phyloP scores from a whole-genome alignment of 2,797 vertebrate genomes.

The Parauchenoglanis ngamensis region DNA sequence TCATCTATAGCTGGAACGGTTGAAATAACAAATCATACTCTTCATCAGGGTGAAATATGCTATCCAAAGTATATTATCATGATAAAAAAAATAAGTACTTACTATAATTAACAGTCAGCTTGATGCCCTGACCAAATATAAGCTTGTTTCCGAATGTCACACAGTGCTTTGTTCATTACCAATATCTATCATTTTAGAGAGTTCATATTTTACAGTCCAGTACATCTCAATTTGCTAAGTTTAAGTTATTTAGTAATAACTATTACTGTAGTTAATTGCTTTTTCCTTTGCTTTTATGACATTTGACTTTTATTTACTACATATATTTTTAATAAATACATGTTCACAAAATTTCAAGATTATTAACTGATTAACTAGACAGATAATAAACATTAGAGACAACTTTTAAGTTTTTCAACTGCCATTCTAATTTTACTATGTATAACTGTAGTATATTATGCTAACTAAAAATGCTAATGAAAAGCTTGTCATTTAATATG shows the following conservation, averaged over 20 bases:
- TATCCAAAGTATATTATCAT: constrained; percentile 5
- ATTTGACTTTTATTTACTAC: background rate
- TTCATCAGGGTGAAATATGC: background rate
- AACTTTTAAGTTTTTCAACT: background rate
- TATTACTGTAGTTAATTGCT: background rate
- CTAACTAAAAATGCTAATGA: background rate
- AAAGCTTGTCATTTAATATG: background rate
- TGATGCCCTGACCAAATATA: constrained; percentile 40
- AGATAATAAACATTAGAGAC: background rate
- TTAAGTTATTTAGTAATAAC: background rate
- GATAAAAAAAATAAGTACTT: constrained; percentile 22
- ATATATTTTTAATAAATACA: background rate
- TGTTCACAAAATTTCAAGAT: no score
- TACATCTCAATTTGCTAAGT: background rate
- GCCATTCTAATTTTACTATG: background rate
- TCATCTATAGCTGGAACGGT: background rate
- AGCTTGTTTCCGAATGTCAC: constrained; percentile 42
- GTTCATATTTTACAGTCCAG: background rate
- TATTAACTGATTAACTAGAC: no score
- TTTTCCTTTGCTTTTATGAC: background rate
- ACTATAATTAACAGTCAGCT: constrained; percentile 31
- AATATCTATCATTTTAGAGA: background rate
- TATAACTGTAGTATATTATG: background rate
- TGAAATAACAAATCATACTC: background rate
- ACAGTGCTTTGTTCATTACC: constrained; percentile 14